Conservation (phyloP, 2,113 vertebrate species). For the Donacobius atricapilla region DNA sequence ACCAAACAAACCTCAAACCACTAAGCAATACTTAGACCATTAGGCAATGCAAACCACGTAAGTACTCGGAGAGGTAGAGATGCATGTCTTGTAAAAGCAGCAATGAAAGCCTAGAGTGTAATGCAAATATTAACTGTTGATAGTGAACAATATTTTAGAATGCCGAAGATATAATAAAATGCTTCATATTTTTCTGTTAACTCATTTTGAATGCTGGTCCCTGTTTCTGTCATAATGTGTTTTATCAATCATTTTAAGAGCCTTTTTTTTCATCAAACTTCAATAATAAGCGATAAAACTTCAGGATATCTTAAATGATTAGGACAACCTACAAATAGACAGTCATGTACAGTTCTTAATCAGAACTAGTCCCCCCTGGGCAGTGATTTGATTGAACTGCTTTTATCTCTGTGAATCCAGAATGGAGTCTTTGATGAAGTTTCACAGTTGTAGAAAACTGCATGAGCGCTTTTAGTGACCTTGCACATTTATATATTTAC, state of each 20-base stretch:
- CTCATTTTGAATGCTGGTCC: neutral
- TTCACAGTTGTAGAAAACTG: neutral
- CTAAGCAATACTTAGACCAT: neutral
- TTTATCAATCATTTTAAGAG: neutral
- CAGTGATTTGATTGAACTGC: conserved; percentile 2
- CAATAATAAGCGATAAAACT: neutral
- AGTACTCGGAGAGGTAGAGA: neutral
- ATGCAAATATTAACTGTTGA: neutral
- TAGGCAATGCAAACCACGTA: neutral
- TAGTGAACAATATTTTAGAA: neutral
- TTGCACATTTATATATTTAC: neutral
- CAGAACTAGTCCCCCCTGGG: neutral
- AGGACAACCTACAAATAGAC: neutral
- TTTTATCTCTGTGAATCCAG: neutral
- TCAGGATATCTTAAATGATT: neutral
- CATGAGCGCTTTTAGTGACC: neutral
- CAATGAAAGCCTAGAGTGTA: neutral
- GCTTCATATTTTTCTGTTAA: neutral
- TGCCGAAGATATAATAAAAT: neutral
- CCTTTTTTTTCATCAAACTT: neutral
- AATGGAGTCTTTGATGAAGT: conserved; percentile 2
- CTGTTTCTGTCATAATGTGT: neutral
- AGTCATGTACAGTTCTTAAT: neutral
- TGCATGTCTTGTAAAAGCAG: neutral
- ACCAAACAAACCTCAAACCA: neutral